Evolutionary conservation across 2,113 vertebrate species (phyloP).

Genomic region (Trachemys scripta): DNA sequence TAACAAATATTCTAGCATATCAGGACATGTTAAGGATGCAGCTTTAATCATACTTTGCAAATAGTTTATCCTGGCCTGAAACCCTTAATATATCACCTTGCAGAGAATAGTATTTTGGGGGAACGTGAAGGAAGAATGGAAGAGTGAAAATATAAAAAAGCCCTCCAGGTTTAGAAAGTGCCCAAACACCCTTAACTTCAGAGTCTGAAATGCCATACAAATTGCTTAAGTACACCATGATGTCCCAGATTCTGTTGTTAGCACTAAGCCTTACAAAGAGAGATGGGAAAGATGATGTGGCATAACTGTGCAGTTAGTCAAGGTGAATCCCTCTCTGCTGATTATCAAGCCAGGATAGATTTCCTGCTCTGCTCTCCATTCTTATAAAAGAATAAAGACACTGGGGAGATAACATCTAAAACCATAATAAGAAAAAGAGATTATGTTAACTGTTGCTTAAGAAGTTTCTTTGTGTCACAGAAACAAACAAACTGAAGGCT

Average conservation of each 20-base stretch:
- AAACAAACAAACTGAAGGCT: constrained; percentile 75
- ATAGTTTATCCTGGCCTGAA: background rate
- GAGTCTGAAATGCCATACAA: background rate
- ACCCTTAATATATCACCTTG: background rate
- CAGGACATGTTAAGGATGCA: background rate
- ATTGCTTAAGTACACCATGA: constrained; percentile 7
- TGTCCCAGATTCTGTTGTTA: constrained; percentile 26
- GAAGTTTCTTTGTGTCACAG: constrained; percentile 62
- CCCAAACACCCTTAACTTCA: background rate
- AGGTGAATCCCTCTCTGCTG: constrained; percentile 71
- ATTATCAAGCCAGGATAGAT: constrained; percentile 69
- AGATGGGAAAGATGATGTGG: constrained; percentile 35
- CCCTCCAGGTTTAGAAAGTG: background rate
- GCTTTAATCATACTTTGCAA: background rate
- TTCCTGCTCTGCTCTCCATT: constrained; percentile 42
- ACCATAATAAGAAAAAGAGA: constrained; percentile 68
- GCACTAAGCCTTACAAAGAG: constrained; percentile 45
- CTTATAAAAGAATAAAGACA: constrained; percentile 41
- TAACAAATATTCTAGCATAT: background rate
- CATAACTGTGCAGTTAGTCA: constrained; percentile 59
- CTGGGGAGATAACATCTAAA: constrained; percentile 61
- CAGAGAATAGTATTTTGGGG: background rate
- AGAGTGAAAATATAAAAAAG: background rate
- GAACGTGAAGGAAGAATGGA: background rate
- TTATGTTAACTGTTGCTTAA: constrained; percentile 72